Conservation (phyloP, 2,797 vertebrate genomes). For the Enteromius paludinosus region DNA sequence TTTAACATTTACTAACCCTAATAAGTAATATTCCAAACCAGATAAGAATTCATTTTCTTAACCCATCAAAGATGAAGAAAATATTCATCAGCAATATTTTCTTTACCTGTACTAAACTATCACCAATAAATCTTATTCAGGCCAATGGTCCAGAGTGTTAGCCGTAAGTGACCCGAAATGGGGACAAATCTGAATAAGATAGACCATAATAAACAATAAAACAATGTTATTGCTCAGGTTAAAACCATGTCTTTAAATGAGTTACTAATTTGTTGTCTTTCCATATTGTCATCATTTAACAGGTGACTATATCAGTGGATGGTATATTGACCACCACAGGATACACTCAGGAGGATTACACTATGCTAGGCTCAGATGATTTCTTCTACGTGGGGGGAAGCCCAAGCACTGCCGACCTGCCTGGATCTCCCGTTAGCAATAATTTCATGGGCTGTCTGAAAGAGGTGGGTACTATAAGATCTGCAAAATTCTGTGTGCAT, state of each 20-base stretch:
- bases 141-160: slow-evolving; percentile 67
- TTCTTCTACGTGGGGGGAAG: slow-evolving; percentile 99
- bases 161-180: slow-evolving; percentile 29
- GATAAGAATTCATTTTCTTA: slow-evolving; percentile 83
- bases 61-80: slow-evolving; percentile 88
- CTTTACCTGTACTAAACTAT: slow-evolving; percentile 79
- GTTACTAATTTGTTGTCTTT: slow-evolving; percentile 81
- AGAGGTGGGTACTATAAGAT: slow-evolving; percentile 84
- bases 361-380: slow-evolving; percentile 99
- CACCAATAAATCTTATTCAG: slow-evolving; percentile 75
- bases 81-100: slow-evolving; percentile 83
- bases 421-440: slow-evolving; percentile 98
- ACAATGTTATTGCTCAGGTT: slow-evolving; percentile 49
- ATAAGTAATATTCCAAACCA: slow-evolving; percentile 77
- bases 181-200: slow-evolving; percentile 47
- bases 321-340: slow-evolving; percentile 99
- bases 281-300: slow-evolving; percentile 89
- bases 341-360: slow-evolving; percentile 99
- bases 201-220: slow-evolving; percentile 55
- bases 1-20: slow-evolving; percentile 85
- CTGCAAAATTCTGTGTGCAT: neutral
- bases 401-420: slow-evolving; percentile 97
- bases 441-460: slow-evolving; percentile 99
- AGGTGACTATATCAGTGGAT: slow-evolving; percentile 99
- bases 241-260: slow-evolving; percentile 37